Percentiles rank a stretch among this genome's conserved stretches.
Conservation (phyloP, 1,140 invertebrate species). For the Diorhabda sublineata region DNA sequence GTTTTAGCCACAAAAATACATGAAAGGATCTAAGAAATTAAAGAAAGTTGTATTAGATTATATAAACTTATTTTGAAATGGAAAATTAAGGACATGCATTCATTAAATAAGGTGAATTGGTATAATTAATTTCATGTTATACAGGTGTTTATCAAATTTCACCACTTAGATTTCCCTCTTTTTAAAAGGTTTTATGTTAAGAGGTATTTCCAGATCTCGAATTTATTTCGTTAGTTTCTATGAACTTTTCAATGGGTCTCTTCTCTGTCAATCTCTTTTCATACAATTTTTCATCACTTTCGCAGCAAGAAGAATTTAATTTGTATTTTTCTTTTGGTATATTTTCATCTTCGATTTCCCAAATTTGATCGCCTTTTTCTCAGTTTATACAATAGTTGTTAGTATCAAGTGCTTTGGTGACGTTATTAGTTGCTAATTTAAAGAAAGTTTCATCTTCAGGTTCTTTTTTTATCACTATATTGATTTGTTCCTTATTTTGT, state of each 20-base stretch:
- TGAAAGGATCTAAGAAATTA: no score
- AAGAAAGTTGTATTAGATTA: no score
- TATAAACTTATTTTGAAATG: no score
- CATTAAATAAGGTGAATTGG: no score
- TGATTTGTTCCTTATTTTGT: no score
- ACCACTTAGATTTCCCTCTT: conserved; percentile 19
- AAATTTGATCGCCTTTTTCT: conserved; percentile 34
- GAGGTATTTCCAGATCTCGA: conserved; percentile 37
- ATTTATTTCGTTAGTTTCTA: neutral
- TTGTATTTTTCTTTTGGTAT: conserved; percentile 10
- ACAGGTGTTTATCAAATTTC: conserved; percentile 13
- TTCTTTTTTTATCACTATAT: no score
- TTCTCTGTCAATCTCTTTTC: conserved; percentile 11
- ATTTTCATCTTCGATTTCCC: conserved; percentile 36
- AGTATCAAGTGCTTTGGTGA: conserved; percentile 34
- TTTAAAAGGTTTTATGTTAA: conserved; percentile 38
- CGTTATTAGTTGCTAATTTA: neutral
- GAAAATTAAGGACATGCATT: no score
- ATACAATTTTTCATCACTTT: conserved; percentile 40
- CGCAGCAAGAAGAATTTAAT: conserved; percentile 32
- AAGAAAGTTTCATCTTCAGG: no score
- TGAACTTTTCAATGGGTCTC: neutral
- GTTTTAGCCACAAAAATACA: no score
- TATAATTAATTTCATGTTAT: no score
- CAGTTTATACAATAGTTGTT: conserved; percentile 41